These are phyloP conservation scores for Lepidotrigona ventralis DNA, from an alignment of 1,140 invertebrate genomes.

Conservation along the genomic window DNA sequence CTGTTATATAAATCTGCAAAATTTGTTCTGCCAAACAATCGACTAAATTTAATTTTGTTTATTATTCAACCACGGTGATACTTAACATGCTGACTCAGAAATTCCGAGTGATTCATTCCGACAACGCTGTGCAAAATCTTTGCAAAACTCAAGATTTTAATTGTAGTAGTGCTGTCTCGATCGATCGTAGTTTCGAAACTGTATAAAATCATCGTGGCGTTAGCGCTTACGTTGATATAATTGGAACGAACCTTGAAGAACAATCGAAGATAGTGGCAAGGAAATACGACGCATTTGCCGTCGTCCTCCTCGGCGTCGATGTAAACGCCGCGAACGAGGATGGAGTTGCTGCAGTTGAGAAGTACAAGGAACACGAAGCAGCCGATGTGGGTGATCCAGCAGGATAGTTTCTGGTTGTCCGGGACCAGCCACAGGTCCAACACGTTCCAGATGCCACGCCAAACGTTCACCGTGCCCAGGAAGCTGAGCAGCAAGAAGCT, in stretches of 20 bases:
- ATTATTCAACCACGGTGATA: too few relatives aligned
- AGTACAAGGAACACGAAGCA: slow-evolving; percentile 88
- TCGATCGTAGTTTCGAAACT: too few relatives aligned
- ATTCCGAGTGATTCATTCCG: too few relatives aligned
- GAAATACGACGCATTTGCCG: slow-evolving; percentile 89
- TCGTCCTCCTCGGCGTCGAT: slow-evolving; percentile 90
- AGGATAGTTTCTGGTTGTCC: slow-evolving; percentile 87
- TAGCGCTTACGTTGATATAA: not conserved
- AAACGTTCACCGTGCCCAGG: slow-evolving; percentile 91
- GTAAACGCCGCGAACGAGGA: slow-evolving; percentile 90
- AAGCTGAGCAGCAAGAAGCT: slow-evolving; percentile 88
- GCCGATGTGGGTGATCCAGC: slow-evolving; percentile 87
- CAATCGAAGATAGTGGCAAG: slow-evolving; percentile 88
- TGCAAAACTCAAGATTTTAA: too few relatives aligned
- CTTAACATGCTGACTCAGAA: too few relatives aligned
- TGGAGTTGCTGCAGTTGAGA: slow-evolving; percentile 91
- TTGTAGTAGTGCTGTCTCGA: too few relatives aligned
- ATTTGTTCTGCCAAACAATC: too few relatives aligned
- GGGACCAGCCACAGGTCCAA: slow-evolving; percentile 90
- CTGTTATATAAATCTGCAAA: too few relatives aligned
- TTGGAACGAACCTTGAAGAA: slow-evolving; percentile 84
- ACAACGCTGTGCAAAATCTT: too few relatives aligned
- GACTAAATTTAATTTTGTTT: too few relatives aligned
- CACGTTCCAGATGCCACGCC: slow-evolving; percentile 91
- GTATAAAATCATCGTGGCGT: too few relatives aligned